Base-by-base conservation (phyloP, 2,113 vertebrate genomes). In the Balaeniceps rex region DNA sequence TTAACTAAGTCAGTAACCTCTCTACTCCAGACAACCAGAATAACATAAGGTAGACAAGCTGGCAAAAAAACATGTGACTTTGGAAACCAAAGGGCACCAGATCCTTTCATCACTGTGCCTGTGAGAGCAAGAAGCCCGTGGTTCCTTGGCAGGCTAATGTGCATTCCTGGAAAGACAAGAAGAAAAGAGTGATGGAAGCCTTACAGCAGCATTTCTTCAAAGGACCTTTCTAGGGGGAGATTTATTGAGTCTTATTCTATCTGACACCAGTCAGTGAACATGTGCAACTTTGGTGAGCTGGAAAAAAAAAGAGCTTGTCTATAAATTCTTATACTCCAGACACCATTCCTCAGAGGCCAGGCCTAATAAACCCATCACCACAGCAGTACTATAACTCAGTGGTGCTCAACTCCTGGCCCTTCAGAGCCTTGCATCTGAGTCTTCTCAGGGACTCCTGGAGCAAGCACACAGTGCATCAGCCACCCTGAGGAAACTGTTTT, bases 351-450 rank as follows among this genome's bases (percentile, higher is more conserved):
- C 90, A 83, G 95, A 96, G 91, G 82, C 85, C 82, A 94, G 94
- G 82, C 93, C 95, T 96, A 95, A 96, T 90, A 97, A 96, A 96
- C 84, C 79, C 89, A 95, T 94, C 96, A 96, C 63, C 75, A 91
- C 89, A 88, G 81, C 74, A 93, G 64, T 64, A 78, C 93, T 68
- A 14, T 95, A 94, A 96, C 24, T 96, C 96, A 97, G 89, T 49
- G 66, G 68, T 86, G 78, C 76, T 87, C 95, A 90, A 16, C 55
- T 88, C n/a, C 74, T 44, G 54, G 79, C n/a, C 70, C 90, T 88
- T 83, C 78, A 34, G 22, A 93, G 71, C 54, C n/a, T 57, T 65
- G 63, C 22, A 64, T 68, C 33, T 0, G 1, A 68, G 28, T 17
- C 52, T 81, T 65, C 75, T 58, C 54, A 77, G 89, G 65, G 46